phyloP scores from a whole-genome alignment of 2,797 vertebrate species.

The Kryptolebias ocellatus region DNA sequence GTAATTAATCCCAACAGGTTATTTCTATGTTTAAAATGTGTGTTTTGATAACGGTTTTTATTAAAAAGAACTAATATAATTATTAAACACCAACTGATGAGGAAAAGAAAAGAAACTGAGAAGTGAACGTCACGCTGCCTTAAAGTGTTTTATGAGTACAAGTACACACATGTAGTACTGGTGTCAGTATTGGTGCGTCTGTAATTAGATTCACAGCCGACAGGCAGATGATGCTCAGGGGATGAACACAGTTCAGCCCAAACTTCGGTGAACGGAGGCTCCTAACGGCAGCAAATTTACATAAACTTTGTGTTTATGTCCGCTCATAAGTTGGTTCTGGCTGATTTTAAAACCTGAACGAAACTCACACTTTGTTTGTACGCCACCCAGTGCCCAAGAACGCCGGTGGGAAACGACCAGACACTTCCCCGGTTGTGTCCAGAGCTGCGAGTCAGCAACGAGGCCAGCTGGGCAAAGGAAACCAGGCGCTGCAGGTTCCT shows the following conservation, averaged over 20 bases:
- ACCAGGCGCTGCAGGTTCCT: conserved; percentile 92
- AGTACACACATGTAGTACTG: too few species aligned
- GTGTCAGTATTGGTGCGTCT: too few species aligned
- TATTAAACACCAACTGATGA: too few species aligned
- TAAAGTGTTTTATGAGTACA: too few species aligned
- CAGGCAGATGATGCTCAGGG: not conserved
- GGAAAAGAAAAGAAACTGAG: too few species aligned
- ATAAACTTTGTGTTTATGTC: too few species aligned
- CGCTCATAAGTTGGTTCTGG: not conserved
- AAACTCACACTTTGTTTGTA: not conserved
- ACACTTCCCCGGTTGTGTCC: conserved; percentile 93
- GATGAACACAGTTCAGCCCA: not conserved
- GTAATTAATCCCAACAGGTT: too few species aligned
- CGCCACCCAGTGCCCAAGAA: conserved; percentile 90
- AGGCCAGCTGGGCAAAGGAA: conserved; percentile 85
- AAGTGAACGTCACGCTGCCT: too few species aligned
- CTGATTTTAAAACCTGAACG: not conserved
- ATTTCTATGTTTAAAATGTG: too few species aligned
- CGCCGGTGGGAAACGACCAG: conserved; percentile 88
- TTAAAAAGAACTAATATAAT: too few species aligned
- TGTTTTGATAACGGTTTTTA: too few species aligned
- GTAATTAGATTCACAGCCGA: not conserved
- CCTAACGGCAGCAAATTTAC: too few species aligned
- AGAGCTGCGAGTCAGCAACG: conserved; percentile 91
- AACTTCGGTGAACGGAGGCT: not conserved